Evolutionary conservation across 2,888 invertebrate genomes (phyloP), one percentile per base, ranked within the genome.

Genomic region (Xestia ashworthii): DNA sequence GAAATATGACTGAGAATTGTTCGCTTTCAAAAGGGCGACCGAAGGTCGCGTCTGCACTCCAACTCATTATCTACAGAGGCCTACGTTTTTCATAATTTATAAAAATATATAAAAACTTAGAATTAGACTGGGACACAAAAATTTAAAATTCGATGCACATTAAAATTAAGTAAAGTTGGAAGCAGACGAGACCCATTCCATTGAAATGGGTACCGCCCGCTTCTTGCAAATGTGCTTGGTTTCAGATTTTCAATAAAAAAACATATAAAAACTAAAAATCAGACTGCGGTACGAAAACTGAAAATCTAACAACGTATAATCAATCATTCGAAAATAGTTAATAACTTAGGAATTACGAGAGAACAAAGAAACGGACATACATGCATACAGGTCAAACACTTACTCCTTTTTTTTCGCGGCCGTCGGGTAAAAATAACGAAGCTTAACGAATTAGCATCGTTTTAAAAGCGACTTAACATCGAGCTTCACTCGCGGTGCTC

Each of bases 391-490:
- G 16, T 60, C 25, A 58, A 58, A 16, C 8, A 25, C 58, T 25
- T 58, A 25, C 14, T 14, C 25, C 25, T 32, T 8, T 16, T 32
- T 8, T 32, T 55, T n/a, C n/a, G n/a, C 55, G 3, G 32, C 25
- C 25, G 8, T 32, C 25, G 46, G 41, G 58, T 60, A 44, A 65
- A 74, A 77, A 73, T 55, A 76, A 44, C 53, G 50, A 41, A 64
- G 69, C 32, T 70, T 69, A 32, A 46, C 32, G 67, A 66, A 75
- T 78, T 55, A 66, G 19, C 60, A n/a, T 65, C 50, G 55, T 64
- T 81, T 70, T 74, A 70, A 84, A 77, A 80, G 25, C 70, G 32
- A 72, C 55, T 67, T 80, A 67, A 78, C 72, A 74, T 76, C 76
- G 55, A 67, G 68, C n/a, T 71, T 75, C 14, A 46, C 55, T 84